Percentiles rank a stretch among this genome's conserved stretches.
Evolutionary conservation across 2,888 invertebrate genomes (phyloP).

Genomic region (Tridacna crocea): DNA sequence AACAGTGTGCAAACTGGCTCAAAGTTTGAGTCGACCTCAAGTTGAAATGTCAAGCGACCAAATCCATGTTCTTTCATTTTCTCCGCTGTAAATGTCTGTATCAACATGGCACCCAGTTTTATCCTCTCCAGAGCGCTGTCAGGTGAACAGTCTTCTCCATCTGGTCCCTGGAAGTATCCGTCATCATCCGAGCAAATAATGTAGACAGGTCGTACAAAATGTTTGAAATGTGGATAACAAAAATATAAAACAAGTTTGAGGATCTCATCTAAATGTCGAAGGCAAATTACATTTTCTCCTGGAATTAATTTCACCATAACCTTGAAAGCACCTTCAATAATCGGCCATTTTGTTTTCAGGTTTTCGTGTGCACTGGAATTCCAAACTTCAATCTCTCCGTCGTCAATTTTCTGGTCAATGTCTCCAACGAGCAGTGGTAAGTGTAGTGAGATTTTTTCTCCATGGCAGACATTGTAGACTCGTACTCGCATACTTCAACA

Average conservation of each 20-base stretch:
- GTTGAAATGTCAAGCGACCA: slow-evolving; percentile 91
- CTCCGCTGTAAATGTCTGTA: slow-evolving; percentile 94
- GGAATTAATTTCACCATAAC: slow-evolving; percentile 87
- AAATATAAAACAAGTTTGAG: slow-evolving; percentile 72
- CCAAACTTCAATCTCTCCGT: slow-evolving; percentile 74
- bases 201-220: slow-evolving; percentile 90
- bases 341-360: slow-evolving; percentile 85
- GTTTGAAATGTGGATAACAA: slow-evolving; percentile 64
- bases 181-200: slow-evolving; percentile 92
- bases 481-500: slow-evolving; percentile 73
- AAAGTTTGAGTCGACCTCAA: slow-evolving; percentile 88
- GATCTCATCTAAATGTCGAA: slow-evolving; percentile 85
- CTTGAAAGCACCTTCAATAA: slow-evolving; percentile 89
- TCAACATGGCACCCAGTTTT: slow-evolving; percentile 89
- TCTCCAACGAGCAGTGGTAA: slow-evolving; percentile 81
- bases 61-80: slow-evolving; percentile 92
- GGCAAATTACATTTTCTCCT: slow-evolving; percentile 88
- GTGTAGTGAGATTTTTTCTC: slow-evolving; percentile 75
- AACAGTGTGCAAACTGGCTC: slow-evolving; percentile 89
- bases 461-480: slow-evolving; percentile 76
- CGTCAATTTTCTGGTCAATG: slow-evolving; percentile 71
- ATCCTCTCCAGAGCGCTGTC: slow-evolving; percentile 91
- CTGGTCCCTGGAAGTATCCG: slow-evolving; percentile 91
- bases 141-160: slow-evolving; percentile 87
- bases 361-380: slow-evolving; percentile 64